Conservation (phyloP, 2,797 vertebrate genomes). For the Chiroxiphia lanceolata region DNA sequence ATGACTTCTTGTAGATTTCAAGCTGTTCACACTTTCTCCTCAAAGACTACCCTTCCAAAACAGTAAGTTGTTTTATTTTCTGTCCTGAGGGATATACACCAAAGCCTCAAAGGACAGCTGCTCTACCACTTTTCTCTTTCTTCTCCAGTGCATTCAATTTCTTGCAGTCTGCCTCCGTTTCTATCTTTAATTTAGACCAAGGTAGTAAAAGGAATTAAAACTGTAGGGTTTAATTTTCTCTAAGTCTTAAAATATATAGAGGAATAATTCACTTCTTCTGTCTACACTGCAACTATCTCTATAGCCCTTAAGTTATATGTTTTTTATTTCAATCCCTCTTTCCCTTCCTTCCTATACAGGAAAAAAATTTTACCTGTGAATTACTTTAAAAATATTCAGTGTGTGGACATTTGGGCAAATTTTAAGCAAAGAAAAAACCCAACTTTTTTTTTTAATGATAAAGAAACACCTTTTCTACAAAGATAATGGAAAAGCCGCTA, state of each 20-base stretch:
- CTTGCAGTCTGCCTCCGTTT: slow-evolving; percentile 14
- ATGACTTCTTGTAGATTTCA: not conserved
- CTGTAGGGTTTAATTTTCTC: not conserved
- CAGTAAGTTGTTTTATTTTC: not conserved
- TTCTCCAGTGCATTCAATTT: slow-evolving; percentile 37
- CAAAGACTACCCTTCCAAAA: slow-evolving; percentile 6
- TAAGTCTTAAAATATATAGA: not conserved
- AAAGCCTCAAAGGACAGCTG: slow-evolving; percentile 8
- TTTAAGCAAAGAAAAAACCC: not conserved
- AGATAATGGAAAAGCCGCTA: not conserved
- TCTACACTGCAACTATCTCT: not conserved
- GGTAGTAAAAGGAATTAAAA: slow-evolving; percentile 35
- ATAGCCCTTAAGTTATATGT: not conserved
- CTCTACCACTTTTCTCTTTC: slow-evolving; percentile 17
- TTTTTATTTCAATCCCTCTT: not conserved
- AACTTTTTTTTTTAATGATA: not conserved
- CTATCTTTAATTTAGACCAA: slow-evolving; percentile 22
- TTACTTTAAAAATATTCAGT: not conserved
- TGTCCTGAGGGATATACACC: not conserved
- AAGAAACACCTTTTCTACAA: not conserved
- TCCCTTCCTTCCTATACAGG: not conserved
- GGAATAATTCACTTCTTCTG: not conserved
- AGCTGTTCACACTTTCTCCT: slow-evolving; percentile 8
- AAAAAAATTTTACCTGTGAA: not conserved
- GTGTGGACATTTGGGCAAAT: not conserved